Evolutionary conservation across 2,888 invertebrate species (phyloP), one percentile per base, ranked within the genome.

Genomic region (Pyrgus malvae): DNA sequence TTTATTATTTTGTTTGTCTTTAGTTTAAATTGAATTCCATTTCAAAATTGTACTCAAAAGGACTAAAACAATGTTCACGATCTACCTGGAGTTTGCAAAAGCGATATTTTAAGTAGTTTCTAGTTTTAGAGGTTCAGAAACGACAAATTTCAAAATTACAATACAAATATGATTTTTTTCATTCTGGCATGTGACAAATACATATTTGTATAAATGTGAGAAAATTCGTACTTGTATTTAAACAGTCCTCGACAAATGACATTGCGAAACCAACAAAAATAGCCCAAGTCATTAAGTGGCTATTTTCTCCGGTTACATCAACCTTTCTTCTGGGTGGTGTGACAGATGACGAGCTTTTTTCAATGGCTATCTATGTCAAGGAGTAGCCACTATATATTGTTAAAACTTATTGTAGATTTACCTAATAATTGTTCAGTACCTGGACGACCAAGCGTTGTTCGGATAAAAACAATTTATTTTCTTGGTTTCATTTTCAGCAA

Each of bases 291-390:
- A 64, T 70, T 66, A 68, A 70, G 69, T 69, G 67, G 62, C 69
- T 74, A 76, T 78, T 78, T 82, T 70, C 66, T 63, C 62, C 41
- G 56, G 68, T 77, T 77, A 78, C 79, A 79, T 72, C 74, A 75
- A 78, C 76, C 75, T 78, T 70, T 74, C 72, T 78, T 77, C 74
- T 70, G 66, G 74, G 72, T 67, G 70, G 66, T 64, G 51, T 54
- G 61, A 65, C 62, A 74, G 74, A 67, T 68, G 64, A 70, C 71
- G 64, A 69, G 59, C 69, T 72, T 72, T 74, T 76, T 70, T 70
- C 57, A 57, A 23, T 51, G 61, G 61, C 55, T 51, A 78, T 73
- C 64, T 76, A 58, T 83, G 85, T 82, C 84, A 86, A 80, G 85
- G 84, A 67, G 37, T 29, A 17, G 48, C 41, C 42, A 42, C 51